A percentile compares a stretch with the other conserved stretches of the same genome.
Conservation (phyloP, 2,113 vertebrate genomes). For the Calidris pugnax region DNA sequence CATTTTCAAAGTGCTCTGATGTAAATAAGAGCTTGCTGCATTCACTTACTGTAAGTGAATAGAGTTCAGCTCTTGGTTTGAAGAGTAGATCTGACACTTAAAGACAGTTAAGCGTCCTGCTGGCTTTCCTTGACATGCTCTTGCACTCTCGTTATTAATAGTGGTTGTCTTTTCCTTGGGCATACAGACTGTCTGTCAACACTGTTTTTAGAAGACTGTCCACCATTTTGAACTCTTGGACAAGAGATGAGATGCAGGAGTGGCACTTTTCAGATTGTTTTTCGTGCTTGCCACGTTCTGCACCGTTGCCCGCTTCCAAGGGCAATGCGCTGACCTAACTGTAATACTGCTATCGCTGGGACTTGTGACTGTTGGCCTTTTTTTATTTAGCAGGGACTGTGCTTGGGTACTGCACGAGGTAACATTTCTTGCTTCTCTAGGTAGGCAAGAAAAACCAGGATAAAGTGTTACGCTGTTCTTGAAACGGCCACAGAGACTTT, state of each 20-base stretch:
- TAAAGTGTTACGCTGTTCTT: background rate
- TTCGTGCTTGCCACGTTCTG: background rate
- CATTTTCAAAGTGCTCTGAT: background rate
- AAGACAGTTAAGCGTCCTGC: slow-evolving; percentile 8
- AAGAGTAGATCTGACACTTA: slow-evolving; percentile 38
- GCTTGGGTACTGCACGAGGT: background rate
- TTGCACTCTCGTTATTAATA: background rate
- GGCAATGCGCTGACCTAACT: fast-evolving
- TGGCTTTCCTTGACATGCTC: background rate
- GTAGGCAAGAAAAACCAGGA: background rate
- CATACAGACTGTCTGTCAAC: background rate
- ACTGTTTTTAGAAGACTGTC: background rate
- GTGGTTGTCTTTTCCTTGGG: background rate
- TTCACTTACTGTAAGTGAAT: slow-evolving; percentile 67
- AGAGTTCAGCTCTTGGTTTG: slow-evolving; percentile 66
- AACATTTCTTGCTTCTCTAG: background rate
- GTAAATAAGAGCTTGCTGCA: slow-evolving; percentile 53
- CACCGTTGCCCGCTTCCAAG: fast-evolving
- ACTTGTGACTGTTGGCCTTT: background rate
- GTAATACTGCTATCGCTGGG: background rate
- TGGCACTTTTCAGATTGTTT: background rate
- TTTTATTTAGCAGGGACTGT: background rate
- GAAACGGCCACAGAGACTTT: background rate
- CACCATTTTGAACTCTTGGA: background rate
- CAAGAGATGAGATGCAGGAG: background rate